phyloP scores from a whole-genome alignment of 2,888 invertebrate species.

The Orthosia incerta region DNA sequence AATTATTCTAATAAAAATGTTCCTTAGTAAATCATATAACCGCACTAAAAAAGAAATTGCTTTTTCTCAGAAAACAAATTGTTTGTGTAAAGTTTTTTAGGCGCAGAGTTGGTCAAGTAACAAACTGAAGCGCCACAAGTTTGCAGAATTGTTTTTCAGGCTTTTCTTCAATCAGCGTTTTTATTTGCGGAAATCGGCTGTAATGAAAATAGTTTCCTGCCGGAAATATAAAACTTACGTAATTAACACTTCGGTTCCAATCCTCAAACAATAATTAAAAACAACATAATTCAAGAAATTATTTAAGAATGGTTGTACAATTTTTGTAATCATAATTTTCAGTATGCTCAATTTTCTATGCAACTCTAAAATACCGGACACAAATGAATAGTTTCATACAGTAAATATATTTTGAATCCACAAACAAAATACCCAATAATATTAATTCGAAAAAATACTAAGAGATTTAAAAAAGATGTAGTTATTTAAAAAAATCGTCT shows the following conservation, averaged over 20 bases:
- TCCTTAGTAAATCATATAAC: neutral
- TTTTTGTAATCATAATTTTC: too few relatives aligned
- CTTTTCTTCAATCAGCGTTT: neutral
- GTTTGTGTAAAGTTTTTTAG: constrained; percentile 46
- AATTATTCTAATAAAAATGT: constrained; percentile 7
- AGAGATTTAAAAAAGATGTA: too few relatives aligned
- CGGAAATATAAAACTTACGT: neutral
- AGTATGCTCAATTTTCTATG: too few relatives aligned
- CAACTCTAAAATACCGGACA: too few relatives aligned
- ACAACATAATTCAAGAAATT: too few relatives aligned
- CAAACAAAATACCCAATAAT: neutral
- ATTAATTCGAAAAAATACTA: too few relatives aligned
- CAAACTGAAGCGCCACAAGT: constrained; percentile 7
- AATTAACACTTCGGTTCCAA: too few relatives aligned
- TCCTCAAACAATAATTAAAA: too few relatives aligned
- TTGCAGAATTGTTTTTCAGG: constrained; percentile 9
- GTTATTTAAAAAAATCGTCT: neutral
- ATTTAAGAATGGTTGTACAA: too few relatives aligned
- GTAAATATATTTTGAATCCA: neutral
- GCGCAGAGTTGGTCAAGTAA: constrained; percentile 20
- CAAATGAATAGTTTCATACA: too few relatives aligned
- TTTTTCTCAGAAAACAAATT: constrained; percentile 41
- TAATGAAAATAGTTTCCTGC: constrained; percentile 8
- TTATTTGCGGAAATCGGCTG: neutral
- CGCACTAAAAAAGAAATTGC: constrained; percentile 39